phyloP scores from a whole-genome alignment of 1,140 invertebrate genomes.

The Ditylenchus dipsaci region DNA sequence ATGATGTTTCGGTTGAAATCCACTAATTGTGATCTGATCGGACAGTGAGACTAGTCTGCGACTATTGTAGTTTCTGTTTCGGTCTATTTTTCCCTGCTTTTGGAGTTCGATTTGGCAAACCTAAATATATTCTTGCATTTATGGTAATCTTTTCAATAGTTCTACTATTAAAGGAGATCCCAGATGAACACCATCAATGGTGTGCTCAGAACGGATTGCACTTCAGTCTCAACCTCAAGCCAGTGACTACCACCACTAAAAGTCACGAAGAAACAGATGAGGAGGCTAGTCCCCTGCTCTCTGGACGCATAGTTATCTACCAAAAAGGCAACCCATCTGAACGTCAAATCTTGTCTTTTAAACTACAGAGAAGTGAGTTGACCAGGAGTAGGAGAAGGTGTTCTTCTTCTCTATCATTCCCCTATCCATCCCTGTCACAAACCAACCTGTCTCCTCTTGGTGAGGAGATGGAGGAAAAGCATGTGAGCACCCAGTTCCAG shows the following conservation, averaged over 20 bases:
- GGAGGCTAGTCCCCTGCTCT: slow-evolving; percentile 5
- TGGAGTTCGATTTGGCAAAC: too few species aligned
- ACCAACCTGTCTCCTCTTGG: background rate
- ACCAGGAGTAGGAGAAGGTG: background rate
- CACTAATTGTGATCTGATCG: too few species aligned
- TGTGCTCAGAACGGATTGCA: slow-evolving; percentile 54
- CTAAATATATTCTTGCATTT: too few species aligned
- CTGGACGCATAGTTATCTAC: slow-evolving; percentile 42
- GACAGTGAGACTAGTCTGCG: too few species aligned
- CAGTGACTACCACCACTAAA: background rate
- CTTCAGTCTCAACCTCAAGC: slow-evolving; percentile 35
- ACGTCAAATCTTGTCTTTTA: slow-evolving; percentile 40
- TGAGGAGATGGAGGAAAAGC: slow-evolving; percentile 25
- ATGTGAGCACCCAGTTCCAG: slow-evolving; percentile 44
- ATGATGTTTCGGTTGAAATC: too few species aligned
- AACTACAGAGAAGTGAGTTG: background rate
- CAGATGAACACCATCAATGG: slow-evolving; percentile 50
- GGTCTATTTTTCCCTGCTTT: too few species aligned
- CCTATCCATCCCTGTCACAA: background rate
- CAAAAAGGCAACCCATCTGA: slow-evolving; percentile 50
- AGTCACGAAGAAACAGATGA: background rate
- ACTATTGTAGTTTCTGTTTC: too few species aligned
- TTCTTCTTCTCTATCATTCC: background rate
- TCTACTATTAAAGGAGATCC: slow-evolving; percentile 42
- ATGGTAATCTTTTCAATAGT: background rate